phyloP scores from a whole-genome alignment of 53 echinoderm and acorn worm species.

The Holothuria scabra region DNA sequence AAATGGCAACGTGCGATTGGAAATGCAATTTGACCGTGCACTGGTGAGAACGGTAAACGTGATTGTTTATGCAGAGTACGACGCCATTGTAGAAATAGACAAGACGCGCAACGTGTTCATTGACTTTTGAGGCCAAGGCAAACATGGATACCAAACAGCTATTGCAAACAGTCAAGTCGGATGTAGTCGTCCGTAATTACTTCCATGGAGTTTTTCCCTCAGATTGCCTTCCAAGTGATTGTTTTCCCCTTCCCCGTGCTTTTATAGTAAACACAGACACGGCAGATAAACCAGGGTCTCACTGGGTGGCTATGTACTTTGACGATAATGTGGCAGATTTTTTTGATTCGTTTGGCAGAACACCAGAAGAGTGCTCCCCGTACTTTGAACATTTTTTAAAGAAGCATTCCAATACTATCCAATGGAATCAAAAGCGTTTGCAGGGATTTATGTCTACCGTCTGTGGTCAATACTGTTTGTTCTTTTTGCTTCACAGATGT shows the following conservation, averaged over 20 bases:
- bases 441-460: constrained; percentile 64
- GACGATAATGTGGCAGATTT: constrained; percentile 56
- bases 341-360: constrained; percentile 69
- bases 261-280: too few relatives aligned
- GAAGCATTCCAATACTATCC: neutral
- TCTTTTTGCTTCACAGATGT: constrained; percentile 60
- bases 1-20: too few relatives aligned
- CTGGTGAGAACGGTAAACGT: too few relatives aligned
- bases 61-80: too few relatives aligned
- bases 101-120: too few relatives aligned
- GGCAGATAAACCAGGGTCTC: too few relatives aligned
- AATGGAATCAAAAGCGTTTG: constrained; percentile 27
- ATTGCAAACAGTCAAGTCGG: too few relatives aligned
- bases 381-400: constrained; percentile 10
- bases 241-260: too few relatives aligned
- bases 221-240: neutral
- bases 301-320: too few relatives aligned
- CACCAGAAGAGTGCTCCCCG: neutral
- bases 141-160: neutral
- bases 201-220: constrained; percentile 24
- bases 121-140: too few relatives aligned
- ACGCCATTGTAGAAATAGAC: too few relatives aligned
- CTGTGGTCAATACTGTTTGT: constrained; percentile 68
- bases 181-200: constrained; percentile 41
- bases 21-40: too few relatives aligned